These are phyloP conservation scores for Stercorarius parasiticus DNA, from an alignment of 2,113 vertebrate genomes.

Conservation along the genomic window DNA sequence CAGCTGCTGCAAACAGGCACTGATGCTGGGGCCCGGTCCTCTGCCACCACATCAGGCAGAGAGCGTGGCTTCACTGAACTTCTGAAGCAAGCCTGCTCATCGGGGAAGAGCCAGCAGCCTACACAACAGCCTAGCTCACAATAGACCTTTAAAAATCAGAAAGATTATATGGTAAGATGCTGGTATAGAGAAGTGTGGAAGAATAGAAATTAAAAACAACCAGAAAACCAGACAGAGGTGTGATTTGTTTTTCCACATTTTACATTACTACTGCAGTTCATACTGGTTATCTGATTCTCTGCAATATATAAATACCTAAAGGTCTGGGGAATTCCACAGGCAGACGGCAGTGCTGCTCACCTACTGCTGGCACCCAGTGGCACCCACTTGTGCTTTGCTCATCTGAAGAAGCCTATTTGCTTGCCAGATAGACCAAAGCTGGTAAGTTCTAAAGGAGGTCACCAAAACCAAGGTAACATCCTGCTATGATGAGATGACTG, in stretches of 20 bases:
- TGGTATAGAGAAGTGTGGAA: neutral
- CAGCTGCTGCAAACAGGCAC: neutral
- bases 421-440: neutral
- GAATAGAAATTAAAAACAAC: neutral
- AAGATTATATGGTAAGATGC: neutral
- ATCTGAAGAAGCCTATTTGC: too few species aligned
- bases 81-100: neutral
- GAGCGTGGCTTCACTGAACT: fast-evolving
- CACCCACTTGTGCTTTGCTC: neutral
- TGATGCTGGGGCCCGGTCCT: neutral
- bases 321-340: neutral
- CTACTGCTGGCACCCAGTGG: neutral
- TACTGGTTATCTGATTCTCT: neutral
- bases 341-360: neutral
- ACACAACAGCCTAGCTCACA: too few species aligned
- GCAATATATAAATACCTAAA: neutral
- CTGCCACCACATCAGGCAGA: neutral
- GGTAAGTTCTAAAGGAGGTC: neutral
- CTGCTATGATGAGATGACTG: neutral
- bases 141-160: neutral
- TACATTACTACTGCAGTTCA: neutral
- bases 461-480: neutral
- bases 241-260: neutral
- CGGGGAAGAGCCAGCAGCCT: neutral
- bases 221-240: neutral